Evolutionary conservation across 1,140 invertebrate genomes (phyloP), one percentile per base, ranked within the genome.

Genomic region (Telenomus remus): DNA sequence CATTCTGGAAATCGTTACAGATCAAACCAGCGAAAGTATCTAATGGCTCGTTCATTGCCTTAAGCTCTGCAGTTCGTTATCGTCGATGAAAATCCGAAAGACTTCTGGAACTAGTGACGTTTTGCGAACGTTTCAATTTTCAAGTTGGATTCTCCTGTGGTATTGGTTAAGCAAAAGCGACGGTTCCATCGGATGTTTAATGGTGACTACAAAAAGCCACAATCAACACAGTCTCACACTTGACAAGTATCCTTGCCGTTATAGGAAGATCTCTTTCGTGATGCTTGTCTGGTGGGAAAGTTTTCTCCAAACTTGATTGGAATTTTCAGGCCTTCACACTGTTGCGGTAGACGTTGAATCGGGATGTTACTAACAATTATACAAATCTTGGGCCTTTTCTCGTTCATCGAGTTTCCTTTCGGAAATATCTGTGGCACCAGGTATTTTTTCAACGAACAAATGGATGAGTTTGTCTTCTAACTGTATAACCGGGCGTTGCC

Each of bases 381-480:
- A 47, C 83, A 80, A 8, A 87, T 84, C 27, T 81, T 80, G 43
- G 89, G 90, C 7, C 54, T 89, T 12, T 90, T 83, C 75, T 69
- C 7, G 86, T 89, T 15, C 87, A 86, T 33, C 54, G 88, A 6
- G 65, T 91, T 66, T 82, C 84, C 7, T 90, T 89, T 79, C n/a
- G n/a, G 88, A 89, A 8, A 81, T 90, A 6, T 80, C 82, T 35
- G 79, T 82, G 14, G 82, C 84, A 43, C 87, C 86, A 13, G 86
- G 83, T 27, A 88, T 88, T 35, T 89, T n/a, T 81, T 54, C 80
- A 86, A 57, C 50, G 75, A 14, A 46, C 79, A n/a, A 13, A 83
- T 86, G 79, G 81, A 86, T 16, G 63, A n/a, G n/a, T n/a, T n/a
- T n/a, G 70, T 12, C 39, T 82, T 35, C 47, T 86, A 19, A 60